Percentiles rank a stretch among this genome's conserved stretches.
Evolutionary conservation across 2,113 vertebrate species (phyloP).

Genomic region (Takifugu flavidus): DNA sequence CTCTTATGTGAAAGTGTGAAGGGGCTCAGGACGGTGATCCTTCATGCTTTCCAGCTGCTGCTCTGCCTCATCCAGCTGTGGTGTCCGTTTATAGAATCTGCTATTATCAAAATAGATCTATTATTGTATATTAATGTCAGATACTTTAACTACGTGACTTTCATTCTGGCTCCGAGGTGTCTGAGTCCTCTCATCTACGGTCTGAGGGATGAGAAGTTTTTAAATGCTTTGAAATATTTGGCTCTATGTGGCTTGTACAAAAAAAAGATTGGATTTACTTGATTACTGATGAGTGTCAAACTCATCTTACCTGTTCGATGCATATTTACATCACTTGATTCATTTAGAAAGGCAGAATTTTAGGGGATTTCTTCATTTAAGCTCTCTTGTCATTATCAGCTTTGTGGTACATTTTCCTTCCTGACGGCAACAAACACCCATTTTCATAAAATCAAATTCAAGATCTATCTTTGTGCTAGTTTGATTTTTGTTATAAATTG

Average conservation of each 20-base stretch:
- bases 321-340: too few relatives aligned
- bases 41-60: conserved; percentile 62
- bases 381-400: too few relatives aligned
- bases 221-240: conserved; percentile 4
- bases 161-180: conserved; percentile 36
- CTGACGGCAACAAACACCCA: too few relatives aligned
- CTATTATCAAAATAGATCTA: conserved; percentile 2
- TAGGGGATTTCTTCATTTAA: too few relatives aligned
- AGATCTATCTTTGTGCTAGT: too few relatives aligned
- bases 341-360: too few relatives aligned
- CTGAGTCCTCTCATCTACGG: conserved; percentile 61
- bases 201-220: conserved; percentile 50
- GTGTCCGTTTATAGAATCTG: conserved; percentile 44
- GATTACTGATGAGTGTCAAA: neutral
- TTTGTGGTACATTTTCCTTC: too few relatives aligned
- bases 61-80: conserved; percentile 56
- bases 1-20: conserved; percentile 53
- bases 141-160: conserved; percentile 39
- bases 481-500: too few relatives aligned
- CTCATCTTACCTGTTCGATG: too few relatives aligned
- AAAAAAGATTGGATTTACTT: neutral
- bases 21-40: conserved; percentile 55
- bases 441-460: too few relatives aligned
- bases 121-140: conserved; percentile 1
- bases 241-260: neutral